phyloP scores from a whole-genome alignment of 2,888 invertebrate species.

The Eumacrocentrus americanus region DNA sequence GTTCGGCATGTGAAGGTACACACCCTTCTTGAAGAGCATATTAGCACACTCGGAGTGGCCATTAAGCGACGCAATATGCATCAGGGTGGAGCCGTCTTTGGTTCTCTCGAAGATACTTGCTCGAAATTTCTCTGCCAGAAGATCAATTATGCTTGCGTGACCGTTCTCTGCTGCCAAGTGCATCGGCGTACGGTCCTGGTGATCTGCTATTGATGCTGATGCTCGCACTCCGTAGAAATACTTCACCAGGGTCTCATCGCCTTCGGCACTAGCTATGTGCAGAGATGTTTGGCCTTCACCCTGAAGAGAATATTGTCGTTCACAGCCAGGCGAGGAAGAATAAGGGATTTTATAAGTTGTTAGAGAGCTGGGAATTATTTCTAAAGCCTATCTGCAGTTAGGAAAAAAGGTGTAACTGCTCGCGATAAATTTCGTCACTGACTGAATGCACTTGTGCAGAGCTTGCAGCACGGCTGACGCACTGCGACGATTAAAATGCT shows the following conservation, averaged over 20 bases:
- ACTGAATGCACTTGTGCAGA: slow-evolving; percentile 24
- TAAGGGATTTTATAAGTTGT: not conserved
- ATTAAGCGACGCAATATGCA: slow-evolving; percentile 97
- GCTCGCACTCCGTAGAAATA: slow-evolving; percentile 95
- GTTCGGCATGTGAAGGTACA: slow-evolving; percentile 99
- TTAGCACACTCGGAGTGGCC: slow-evolving; percentile 98
- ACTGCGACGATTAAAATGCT: slow-evolving; percentile 46
- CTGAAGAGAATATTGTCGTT: slow-evolving; percentile 46
- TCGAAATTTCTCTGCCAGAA: slow-evolving; percentile 96
- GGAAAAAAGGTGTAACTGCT: not conserved
- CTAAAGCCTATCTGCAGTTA: not conserved
- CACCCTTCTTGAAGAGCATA: slow-evolving; percentile 98
- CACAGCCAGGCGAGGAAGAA: slow-evolving; percentile 1
- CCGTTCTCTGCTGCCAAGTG: slow-evolving; percentile 98
- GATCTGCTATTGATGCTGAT: slow-evolving; percentile 92
- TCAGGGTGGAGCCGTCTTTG: slow-evolving; percentile 96
- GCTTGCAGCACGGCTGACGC: slow-evolving; percentile 39
- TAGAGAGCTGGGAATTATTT: not conserved
- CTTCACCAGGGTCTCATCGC: slow-evolving; percentile 93
- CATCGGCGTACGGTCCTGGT: slow-evolving; percentile 96
- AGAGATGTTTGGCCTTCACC: slow-evolving; percentile 93
- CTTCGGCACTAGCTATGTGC: slow-evolving; percentile 94
- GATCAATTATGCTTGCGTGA: slow-evolving; percentile 93
- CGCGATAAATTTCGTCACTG: slow-evolving; percentile 26
- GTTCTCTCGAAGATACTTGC: slow-evolving; percentile 96